Evolutionary conservation across 2,888 invertebrate species (phyloP), one percentile per base, ranked within the genome.

Genomic region (Unio delphinus): DNA sequence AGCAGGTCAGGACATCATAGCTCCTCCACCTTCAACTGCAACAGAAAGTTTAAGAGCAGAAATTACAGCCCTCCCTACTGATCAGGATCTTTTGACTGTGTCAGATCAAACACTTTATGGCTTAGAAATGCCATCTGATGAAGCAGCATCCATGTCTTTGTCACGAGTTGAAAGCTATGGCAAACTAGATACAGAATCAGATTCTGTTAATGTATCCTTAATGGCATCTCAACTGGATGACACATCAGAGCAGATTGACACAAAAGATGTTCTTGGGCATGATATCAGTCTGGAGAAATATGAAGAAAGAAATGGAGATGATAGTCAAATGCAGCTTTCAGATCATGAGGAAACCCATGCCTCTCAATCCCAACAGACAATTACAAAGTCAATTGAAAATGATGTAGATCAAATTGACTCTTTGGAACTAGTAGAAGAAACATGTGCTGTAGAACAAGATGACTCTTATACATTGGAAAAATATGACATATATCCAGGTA

Each of bases 91-190:
- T 64, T 73, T 86, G 65, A 70, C 84, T n/a, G 78, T 80, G 56
- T 85, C 87, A 34, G 86, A 88, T 64, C 83, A 84, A 54, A 87
- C 87, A 26, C 70, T 87, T 61, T 91, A 90, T 83, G 91, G 91
- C 72, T 87, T 90, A 68, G 90, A 87, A 70, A 88, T 88, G 88
- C 88, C 83, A 78, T 89, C 89, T 72, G 85, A 91, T 85, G 88
- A 88, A 75, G 79, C 82, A 58, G 80, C 75, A 61, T 80, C 80
- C 18, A 67, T 81, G 61, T 80, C 83, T 34, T 71, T 74, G 61
- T 81, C 83, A 17, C 76, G 79, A 60, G 69, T 77, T 56, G 80
- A 80, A 55, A 62, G 68, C n/a, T 68, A 66, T 58, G 59, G 65
- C 23, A 64, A 65, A 23, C 61, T 71, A 11, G 77, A 78, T n/a